phyloP scores from a whole-genome alignment of 2,888 invertebrate genomes.

The Thymelicus lineola region DNA sequence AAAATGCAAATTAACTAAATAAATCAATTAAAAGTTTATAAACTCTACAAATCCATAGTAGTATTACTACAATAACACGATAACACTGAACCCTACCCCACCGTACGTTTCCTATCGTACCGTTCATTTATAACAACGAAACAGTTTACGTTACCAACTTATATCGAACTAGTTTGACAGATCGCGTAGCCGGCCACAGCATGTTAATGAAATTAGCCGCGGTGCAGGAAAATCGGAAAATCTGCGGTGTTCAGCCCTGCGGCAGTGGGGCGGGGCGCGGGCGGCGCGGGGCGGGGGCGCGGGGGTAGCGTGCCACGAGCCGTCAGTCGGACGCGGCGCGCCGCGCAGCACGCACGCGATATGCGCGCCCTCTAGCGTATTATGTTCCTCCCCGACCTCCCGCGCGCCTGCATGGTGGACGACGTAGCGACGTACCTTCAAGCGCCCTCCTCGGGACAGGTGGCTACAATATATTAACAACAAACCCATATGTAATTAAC shows the following conservation, averaged over 20 bases:
- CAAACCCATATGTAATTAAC: slow-evolving; percentile 85
- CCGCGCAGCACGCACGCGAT: slow-evolving; percentile 80
- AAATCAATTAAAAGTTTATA: too few relatives aligned
- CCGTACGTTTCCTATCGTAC: slow-evolving; percentile 3
- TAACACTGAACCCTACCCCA: neutral
- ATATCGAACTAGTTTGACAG: slow-evolving; percentile 38
- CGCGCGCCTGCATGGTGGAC: slow-evolving; percentile 98
- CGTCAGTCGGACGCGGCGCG: slow-evolving; percentile 82
- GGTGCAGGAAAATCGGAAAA: slow-evolving; percentile 18
- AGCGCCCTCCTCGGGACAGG: slow-evolving; percentile 98
- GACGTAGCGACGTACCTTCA: slow-evolving; percentile 97
- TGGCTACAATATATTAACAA: slow-evolving; percentile 86
- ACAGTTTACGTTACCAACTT: slow-evolving; percentile 31
- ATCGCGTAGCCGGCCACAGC: slow-evolving; percentile 28
- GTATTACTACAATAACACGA: neutral
- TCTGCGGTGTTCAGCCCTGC: slow-evolving; percentile 45
- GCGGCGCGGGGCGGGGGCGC: too few relatives aligned
- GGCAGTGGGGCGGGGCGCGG: slow-evolving; percentile 46
- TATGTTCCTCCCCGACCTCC: slow-evolving; percentile 97
- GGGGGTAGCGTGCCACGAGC: slow-evolving; percentile 47
- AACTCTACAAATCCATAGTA: too few relatives aligned
- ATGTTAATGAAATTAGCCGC: slow-evolving; percentile 37
- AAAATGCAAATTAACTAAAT: too few relatives aligned
- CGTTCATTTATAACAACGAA: slow-evolving; percentile 21
- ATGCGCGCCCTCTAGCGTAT: slow-evolving; percentile 81